Evolutionary conservation across 2,113 vertebrate genomes (phyloP).

Genomic region (Equus przewalskii): DNA sequence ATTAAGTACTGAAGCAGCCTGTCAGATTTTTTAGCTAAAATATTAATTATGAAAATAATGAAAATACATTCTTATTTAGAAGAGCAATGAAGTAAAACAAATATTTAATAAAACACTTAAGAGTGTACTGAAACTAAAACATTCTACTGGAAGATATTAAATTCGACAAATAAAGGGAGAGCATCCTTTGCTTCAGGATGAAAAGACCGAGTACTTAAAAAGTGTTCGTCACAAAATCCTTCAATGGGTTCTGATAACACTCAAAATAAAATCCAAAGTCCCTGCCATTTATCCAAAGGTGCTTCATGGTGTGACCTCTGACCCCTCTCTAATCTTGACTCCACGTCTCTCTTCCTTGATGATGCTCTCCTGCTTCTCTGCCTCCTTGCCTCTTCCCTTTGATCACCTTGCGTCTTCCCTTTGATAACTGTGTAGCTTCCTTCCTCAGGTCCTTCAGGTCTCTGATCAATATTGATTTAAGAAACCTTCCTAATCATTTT

Average conservation of each 20-base stretch:
- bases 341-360: neutral
- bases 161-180: neutral
- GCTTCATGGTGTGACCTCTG: neutral
- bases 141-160: neutral
- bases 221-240: neutral
- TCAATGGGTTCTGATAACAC: neutral
- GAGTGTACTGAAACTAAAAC: neutral
- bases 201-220: neutral
- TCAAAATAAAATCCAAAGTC: neutral
- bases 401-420: rapidly evolving
- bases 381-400: neutral
- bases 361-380: too few relatives aligned
- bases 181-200: neutral
- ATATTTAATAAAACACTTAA: neutral
- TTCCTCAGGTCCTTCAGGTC: neutral
- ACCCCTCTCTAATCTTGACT: neutral
- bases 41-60: neutral
- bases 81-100: neutral
- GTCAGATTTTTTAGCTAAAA: neutral
- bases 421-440: neutral
- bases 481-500: neutral
- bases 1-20: neutral
- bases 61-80: neutral
- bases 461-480: neutral
- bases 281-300: neutral